Percentiles rank a stretch among this genome's conserved stretches.
These are phyloP conservation scores for Anomalospiza imberbis DNA, from an alignment of 2,797 vertebrate species.

Conservation along the genomic window DNA sequence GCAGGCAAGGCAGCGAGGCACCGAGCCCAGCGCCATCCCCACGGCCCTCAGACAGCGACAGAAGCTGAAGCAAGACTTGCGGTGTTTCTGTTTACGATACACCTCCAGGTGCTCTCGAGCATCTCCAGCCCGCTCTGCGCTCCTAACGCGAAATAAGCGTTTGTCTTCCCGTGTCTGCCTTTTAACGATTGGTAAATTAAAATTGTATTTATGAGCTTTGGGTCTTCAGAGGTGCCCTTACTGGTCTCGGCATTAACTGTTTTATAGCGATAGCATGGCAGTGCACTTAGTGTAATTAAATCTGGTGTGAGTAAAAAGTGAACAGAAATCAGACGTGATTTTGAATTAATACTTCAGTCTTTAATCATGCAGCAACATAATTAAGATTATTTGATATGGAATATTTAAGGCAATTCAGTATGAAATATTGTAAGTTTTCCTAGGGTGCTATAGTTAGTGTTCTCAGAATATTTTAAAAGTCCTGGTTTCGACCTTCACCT, in stretches of 20 bases:
- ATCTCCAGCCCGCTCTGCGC: accelerated
- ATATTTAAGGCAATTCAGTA: neutral
- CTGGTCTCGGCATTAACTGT: neutral
- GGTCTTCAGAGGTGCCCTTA: neutral
- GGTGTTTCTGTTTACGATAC: accelerated
- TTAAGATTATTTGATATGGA: neutral
- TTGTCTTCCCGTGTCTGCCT: accelerated
- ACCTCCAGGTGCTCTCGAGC: neutral
- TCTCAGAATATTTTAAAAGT: neutral
- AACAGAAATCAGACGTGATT: neutral
- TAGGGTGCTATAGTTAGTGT: neutral
- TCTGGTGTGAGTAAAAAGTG: neutral
- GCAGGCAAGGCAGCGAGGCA: neutral
- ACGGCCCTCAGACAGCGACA: accelerated
- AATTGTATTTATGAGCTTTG: neutral
- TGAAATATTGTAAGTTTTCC: neutral
- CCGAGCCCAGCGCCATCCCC: neutral
- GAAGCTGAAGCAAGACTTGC: accelerated
- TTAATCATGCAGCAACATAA: neutral
- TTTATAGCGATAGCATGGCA: neutral
- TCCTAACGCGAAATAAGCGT: accelerated
- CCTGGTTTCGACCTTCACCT: neutral
- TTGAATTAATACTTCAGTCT: neutral
- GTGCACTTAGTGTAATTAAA: neutral
- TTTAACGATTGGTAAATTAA: neutral